A percentile compares a stretch with the other conserved stretches of the same genome.
Evolutionary conservation across 2,888 invertebrate genomes (phyloP).

Genomic region (Rotaria socialis): DNA sequence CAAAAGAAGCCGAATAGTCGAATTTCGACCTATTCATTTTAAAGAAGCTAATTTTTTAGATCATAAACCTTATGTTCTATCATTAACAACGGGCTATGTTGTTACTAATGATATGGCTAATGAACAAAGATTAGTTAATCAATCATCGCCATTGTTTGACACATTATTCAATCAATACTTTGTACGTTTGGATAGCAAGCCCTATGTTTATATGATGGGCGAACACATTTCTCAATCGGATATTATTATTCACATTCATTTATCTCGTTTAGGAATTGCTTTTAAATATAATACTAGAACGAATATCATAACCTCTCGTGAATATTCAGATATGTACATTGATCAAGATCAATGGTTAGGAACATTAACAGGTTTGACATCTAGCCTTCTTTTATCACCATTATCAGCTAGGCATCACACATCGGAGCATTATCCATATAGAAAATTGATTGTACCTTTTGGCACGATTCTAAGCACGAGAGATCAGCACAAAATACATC

Average conservation of each 20-base stretch:
- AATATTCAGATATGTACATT: not conserved
- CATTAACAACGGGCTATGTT: not conserved
- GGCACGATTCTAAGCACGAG: not conserved
- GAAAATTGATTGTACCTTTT: slow-evolving; percentile 11
- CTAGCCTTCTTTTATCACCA: not conserved
- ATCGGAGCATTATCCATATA: not conserved
- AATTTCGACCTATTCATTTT: not conserved
- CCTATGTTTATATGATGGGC: not conserved
- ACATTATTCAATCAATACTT: not conserved
- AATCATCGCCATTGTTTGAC: not conserved
- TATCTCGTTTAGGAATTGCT: not conserved
- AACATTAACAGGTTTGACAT: not conserved
- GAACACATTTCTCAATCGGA: not conserved
- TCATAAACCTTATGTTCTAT: not conserved
- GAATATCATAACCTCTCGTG: not conserved
- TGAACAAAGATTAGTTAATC: not conserved
- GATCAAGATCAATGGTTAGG: not conserved
- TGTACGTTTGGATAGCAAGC: not conserved
- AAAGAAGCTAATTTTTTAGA: not conserved
- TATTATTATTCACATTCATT: not conserved
- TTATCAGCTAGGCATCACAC: not conserved
- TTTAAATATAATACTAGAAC: not conserved
- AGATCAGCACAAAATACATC: no score
- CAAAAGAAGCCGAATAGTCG: not conserved
- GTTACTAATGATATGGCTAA: not conserved